Base-by-base conservation (phyloP, 30 jellyfish, hydroid and myxozoan genomes). In the Haliclystus octoradiatus region DNA sequence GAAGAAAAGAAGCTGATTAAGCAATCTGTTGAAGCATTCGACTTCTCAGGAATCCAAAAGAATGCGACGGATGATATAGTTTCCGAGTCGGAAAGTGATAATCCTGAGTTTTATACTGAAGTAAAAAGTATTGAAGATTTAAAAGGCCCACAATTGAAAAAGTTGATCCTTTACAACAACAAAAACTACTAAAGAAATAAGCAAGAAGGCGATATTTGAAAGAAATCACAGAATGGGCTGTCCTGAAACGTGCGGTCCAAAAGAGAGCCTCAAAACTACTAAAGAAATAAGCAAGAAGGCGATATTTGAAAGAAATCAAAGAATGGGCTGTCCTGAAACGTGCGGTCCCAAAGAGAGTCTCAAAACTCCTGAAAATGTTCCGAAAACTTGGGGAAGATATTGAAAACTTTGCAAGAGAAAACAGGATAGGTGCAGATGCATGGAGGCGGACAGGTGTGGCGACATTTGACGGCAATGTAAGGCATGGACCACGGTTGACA, bases 381-480 rank as follows among this genome's bases (percentile, higher is more conserved):
- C 68, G 31, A 52, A 22, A 52, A 19, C 22, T 52, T 3, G 25
- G 25, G 3, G 26, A 52, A 3, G 68, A 52, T 3, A 63, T 63
- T 2, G 68, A 52, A 52, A 22, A 52, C 12, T 52, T 3, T 52
- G 68, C 26, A 5, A 22, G 25, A 3, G 26, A 52, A 3, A 3
- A 22, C 5, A 52, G 68, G 26, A 3, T 7, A 3, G 68, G 68
- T 5, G 68, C 68, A 3, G 68, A 52, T 52, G 5, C 68, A 7
- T 52, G 68, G 68, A 52, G 24, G 24, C 5, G 68, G 26, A 52
- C 68, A 52, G 68, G 68, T 22, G 23, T 52, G 23, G 23, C 24
- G 22, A 52, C 68, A 19, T 52, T 52, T 22, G 60, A 46, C n/a
- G 60, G 60, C n/a, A 52, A 22, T 52, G 3, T 9, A 22, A 52